Evolutionary conservation across 2,113 vertebrate species (phyloP), one percentile per base, ranked within the genome.

Genomic region (Myiozetetes cayanensis): DNA sequence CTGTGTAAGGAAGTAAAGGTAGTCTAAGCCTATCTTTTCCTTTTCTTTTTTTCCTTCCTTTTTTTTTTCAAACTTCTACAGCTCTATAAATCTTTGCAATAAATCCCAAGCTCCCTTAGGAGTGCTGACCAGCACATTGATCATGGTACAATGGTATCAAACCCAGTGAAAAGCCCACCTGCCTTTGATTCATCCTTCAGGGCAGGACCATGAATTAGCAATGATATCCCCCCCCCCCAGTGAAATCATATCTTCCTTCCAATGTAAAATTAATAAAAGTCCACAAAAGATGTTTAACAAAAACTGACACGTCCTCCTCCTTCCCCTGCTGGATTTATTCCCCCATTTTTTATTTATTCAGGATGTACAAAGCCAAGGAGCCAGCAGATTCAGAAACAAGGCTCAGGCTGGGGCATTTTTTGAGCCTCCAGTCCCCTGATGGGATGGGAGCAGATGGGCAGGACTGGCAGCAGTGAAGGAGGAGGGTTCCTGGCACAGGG

Each of bases 281-380:
- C 6, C 50, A 44, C 2, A 10, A 46, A 41, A 22, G 15, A 3
- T 2, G 1, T 21, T 70, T n/a, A 66, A 52, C n/a, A 44, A 33
- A 58, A 61, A 24, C 1, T 13, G 44, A 1, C 27, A 10, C 24
- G 4, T 24, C 33, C 10, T 49, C 22, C 22, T 24, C 24, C n/a
- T 22, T 15, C 22, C 27, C 39, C 23, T 70, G 50, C 35, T 18
- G 25, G 33, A 63, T 56, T 77, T n/a, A 33, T 27, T 43, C 12
- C 22, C 9, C 28, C 0, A 0, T 2, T 43, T 74, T 52, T 41
- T 15, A 37, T 63, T 59, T 55, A 3, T 52, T 63, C 4, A 4
- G 56, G 67, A 25, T 14, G 20, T 35, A 46, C 62, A 33, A 67
- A 83, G 80, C 56, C 71, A 44, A 39, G 35, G 43, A 46, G 10